Conservation (phyloP, 1,140 invertebrate genomes). For the Sipha flava region DNA sequence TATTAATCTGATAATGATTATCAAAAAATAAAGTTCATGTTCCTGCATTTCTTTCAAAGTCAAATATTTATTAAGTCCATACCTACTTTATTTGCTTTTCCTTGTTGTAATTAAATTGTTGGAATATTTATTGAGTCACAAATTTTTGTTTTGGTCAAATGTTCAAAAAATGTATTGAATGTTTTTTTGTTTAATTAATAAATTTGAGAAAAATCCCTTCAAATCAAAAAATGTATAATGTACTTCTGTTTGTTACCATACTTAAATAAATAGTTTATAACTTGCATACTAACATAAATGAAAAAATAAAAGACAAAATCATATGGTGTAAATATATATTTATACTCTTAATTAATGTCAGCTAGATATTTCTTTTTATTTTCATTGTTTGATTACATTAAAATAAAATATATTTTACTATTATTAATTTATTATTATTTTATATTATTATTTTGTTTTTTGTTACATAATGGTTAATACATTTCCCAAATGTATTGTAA, state of each 20-base stretch:
- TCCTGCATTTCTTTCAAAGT: background rate
- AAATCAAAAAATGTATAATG: conserved; percentile 4
- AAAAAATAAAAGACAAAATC: background rate
- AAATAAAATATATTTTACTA: background rate
- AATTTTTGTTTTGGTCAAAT: background rate
- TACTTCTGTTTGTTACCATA: conserved; percentile 17
- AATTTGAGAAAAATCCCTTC: background rate
- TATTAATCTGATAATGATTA: background rate
- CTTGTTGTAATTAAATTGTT: background rate
- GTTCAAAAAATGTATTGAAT: background rate
- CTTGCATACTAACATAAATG: background rate
- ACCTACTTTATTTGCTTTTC: background rate
- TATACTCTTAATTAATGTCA: background rate
- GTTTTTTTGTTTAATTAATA: background rate
- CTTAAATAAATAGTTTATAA: background rate
- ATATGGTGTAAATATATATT: background rate
- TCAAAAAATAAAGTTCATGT: background rate
- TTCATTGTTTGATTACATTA: background rate
- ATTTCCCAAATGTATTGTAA: conserved; percentile 12
- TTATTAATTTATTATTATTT: conserved; percentile 23
- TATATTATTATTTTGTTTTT: conserved; percentile 25
- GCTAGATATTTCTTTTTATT: background rate
- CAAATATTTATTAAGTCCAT: background rate
- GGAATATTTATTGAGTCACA: background rate
- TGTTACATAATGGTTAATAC: conserved; percentile 29